Evolutionary conservation across 2,113 vertebrate genomes (phyloP), one percentile per base, ranked within the genome.

Genomic region (Cyprinodon tularosa): DNA sequence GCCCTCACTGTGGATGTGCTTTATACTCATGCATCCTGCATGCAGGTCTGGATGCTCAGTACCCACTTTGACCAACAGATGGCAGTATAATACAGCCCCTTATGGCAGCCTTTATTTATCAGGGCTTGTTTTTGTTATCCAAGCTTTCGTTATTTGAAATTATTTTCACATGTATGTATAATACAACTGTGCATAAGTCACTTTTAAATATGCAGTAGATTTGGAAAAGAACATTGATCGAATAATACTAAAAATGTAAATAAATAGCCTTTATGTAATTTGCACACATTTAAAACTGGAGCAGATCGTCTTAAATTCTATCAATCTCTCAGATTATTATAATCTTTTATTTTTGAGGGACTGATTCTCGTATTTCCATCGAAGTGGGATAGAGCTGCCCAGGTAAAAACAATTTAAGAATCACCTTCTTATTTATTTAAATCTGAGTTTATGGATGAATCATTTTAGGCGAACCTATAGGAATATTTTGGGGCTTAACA

Each of bases 101-200:
- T 80, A 76, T 74, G 70, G 36, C 71, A 77, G 45, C 68, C 11
- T 57, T 40, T 64, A 71, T 81, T 67, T 72, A 78, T 81, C 63
- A 63, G 76, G 79, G 62, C 77, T 90, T 90, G 83, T 90, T 89
- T 93, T 90, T 89, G 78, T 92, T 80, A 90, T 76, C 67, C 76
- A 84, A 72, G 83, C 80, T 85, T 90, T 83, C 61, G 83, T 82
- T 81, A n/a, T 42, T 70, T 38, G 78, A 8, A 63, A 57, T 76
- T 74, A 9, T 38, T 4, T 36, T 36, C 50, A 12, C 72, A 17
- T 29, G 1, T 38, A 12, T 59, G 38, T 36, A 13, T 10, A 12
- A 11, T 1, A 48, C 39, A 2, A 4, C 9, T 20, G 6, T 10
- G 2, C 14, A 20, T 40, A 4, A 3, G 62, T 42, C 8, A 15